Evolutionary conservation across 2,113 vertebrate species (phyloP), one percentile per base, ranked within the genome.

Genomic region (Oreocharis arfaki): DNA sequence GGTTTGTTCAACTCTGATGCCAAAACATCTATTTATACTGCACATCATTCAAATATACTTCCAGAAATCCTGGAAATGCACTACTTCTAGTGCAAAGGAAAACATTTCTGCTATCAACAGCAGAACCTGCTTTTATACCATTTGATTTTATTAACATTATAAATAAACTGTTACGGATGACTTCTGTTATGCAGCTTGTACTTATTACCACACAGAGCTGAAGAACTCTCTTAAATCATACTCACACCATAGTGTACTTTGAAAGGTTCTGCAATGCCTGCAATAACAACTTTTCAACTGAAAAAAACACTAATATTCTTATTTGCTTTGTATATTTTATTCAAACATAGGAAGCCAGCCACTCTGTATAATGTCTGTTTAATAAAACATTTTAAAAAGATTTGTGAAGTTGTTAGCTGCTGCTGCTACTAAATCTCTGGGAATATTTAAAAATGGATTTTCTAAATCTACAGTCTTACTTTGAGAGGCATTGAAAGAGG

Each of bases 381-480:
- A 90, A 75, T 6, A n/a, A 26, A 9, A 71, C 35, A 61, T 84
- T 89, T 50, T 30, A 17, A 64, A 93, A 89, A 27, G 47, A 78
- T 87, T 78, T 90, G 6, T 90, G 56, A 81, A 84, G 24, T 70
- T 77, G 68, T 70, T 87, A 84, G 35, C 35, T 61, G 11, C 55
- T 61, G 11, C 55, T 83, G 59, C 71, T 77, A 65, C 19, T 75
- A 81, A 75, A 81, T 63, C 44, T 65, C 27, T 60, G 39, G 64
- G 89, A 89, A 92, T 71, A 96, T 82, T 89, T 94, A 67, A 64
- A 78, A 94, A 84, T 23, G 24, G 53, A 79, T 95, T 91, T 93
- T 89, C 61, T 89, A 78, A 84, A 89, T 81, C 65, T 67, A 46
- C 52, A 68, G 35, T 77, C 52, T 82, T 87, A 50, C 64, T 87